phyloP scores from a whole-genome alignment of 1,140 invertebrate genomes.

The Globodera rostochiensis region DNA sequence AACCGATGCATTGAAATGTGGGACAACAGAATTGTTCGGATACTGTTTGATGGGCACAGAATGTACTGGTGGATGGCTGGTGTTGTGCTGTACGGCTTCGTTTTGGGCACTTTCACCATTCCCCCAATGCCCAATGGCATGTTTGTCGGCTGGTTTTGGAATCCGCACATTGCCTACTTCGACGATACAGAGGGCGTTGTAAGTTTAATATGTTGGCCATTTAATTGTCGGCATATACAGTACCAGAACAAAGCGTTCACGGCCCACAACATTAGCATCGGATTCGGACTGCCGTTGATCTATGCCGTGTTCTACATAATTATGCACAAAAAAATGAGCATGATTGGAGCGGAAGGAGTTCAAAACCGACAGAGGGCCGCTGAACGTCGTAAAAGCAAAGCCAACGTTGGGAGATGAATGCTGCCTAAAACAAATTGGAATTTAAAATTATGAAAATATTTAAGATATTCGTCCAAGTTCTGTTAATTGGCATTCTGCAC shows the following conservation, averaged over 20 bases:
- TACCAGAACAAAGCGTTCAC: constrained; percentile 24
- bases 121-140: constrained; percentile 35
- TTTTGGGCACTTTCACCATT: constrained; percentile 36
- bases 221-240: background rate
- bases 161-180: constrained; percentile 39
- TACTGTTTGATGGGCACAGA: constrained; percentile 30
- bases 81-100: constrained; percentile 22
- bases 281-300: constrained; percentile 20
- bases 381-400: constrained; percentile 16
- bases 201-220: background rate
- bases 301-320: constrained; percentile 17
- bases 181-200: constrained; percentile 20
- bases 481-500: constrained; percentile 25
- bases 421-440: background rate
- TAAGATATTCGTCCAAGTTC: constrained; percentile 23
- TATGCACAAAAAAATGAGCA: constrained; percentile 27
- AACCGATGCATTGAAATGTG: constrained; percentile 41
- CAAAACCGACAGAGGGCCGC: background rate
- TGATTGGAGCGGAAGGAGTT: constrained; percentile 5
- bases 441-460: constrained; percentile 1
- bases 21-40: background rate
- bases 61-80: constrained; percentile 22
- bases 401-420: constrained; percentile 7
- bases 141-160: constrained; percentile 37
- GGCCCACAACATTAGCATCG: constrained; percentile 24